Percentiles rank a stretch among this genome's conserved stretches.
phyloP scores from a whole-genome alignment of 2,888 invertebrate genomes.

The Campoplex capitator region DNA sequence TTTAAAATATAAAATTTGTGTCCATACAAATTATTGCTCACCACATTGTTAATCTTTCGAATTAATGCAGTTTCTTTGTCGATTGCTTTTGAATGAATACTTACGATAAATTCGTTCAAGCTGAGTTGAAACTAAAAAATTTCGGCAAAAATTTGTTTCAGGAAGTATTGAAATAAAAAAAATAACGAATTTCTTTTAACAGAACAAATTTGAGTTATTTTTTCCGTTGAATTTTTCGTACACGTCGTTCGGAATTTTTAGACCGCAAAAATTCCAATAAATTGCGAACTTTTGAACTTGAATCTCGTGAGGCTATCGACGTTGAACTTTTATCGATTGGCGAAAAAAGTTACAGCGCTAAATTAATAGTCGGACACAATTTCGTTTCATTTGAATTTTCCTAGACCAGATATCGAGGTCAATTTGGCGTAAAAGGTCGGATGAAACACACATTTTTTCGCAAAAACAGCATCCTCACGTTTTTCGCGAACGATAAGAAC shows the following conservation, averaged over 20 bases:
- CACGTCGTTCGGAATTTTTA: background rate
- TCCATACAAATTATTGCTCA: background rate
- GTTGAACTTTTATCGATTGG: slow-evolving; percentile 27
- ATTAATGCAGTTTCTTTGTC: background rate
- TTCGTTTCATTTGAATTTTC: background rate
- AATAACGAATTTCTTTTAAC: too few relatives aligned
- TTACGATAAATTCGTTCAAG: too few relatives aligned
- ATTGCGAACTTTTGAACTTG: slow-evolving; percentile 31
- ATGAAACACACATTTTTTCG: background rate
- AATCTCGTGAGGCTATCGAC: slow-evolving; percentile 32
- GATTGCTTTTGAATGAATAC: background rate
- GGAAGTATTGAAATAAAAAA: background rate
- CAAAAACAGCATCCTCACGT: slow-evolving; percentile 30
- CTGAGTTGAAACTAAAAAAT: background rate
- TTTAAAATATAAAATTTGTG: background rate
- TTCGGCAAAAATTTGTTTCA: background rate
- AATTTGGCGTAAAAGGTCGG: background rate
- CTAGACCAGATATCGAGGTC: slow-evolving; percentile 40
- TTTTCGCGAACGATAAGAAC: slow-evolving; percentile 12
- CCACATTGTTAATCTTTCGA: background rate
- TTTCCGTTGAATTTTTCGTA: background rate
- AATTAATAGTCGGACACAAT: background rate
- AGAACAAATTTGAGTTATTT: too few relatives aligned
- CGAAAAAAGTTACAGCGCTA: background rate
- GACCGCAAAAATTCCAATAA: background rate